A percentile compares a stretch with the other conserved stretches of the same genome.
These are phyloP conservation scores for Mizuhopecten yessoensis DNA, from an alignment of 1,140 invertebrate genomes.

Conservation along the genomic window DNA sequence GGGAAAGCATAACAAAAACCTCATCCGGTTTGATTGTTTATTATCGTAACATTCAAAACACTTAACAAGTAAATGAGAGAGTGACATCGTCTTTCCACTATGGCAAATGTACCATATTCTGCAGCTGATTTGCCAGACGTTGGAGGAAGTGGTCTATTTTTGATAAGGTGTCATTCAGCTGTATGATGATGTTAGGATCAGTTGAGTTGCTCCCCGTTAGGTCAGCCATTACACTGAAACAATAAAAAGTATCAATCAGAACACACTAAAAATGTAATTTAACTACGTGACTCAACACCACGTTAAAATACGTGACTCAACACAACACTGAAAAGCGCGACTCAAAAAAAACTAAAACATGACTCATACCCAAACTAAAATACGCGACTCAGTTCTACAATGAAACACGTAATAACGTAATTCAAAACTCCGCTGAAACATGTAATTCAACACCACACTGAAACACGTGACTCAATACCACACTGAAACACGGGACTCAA, in stretches of 20 bases:
- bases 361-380: too few species aligned
- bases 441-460: too few species aligned
- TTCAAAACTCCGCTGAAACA: too few species aligned
- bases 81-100: neutral
- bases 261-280: neutral
- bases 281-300: too few species aligned
- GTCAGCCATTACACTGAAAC: neutral
- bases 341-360: too few species aligned
- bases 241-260: neutral
- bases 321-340: too few species aligned
- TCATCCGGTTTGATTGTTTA: too few species aligned
- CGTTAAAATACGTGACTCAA: too few species aligned
- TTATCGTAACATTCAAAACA: too few species aligned
- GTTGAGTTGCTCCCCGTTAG: neutral
- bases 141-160: neutral
- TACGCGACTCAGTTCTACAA: too few species aligned
- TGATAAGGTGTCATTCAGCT: neutral
- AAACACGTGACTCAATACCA: neutral
- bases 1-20: too few species aligned
- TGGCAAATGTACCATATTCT: neutral
- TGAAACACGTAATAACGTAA: neutral
- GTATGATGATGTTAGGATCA: neutral
- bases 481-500: neutral
- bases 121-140: neutral
- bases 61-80: too few species aligned